These are phyloP conservation scores for Pterostichus madidus DNA, from an alignment of 2,888 invertebrate species.

Conservation along the genomic window DNA sequence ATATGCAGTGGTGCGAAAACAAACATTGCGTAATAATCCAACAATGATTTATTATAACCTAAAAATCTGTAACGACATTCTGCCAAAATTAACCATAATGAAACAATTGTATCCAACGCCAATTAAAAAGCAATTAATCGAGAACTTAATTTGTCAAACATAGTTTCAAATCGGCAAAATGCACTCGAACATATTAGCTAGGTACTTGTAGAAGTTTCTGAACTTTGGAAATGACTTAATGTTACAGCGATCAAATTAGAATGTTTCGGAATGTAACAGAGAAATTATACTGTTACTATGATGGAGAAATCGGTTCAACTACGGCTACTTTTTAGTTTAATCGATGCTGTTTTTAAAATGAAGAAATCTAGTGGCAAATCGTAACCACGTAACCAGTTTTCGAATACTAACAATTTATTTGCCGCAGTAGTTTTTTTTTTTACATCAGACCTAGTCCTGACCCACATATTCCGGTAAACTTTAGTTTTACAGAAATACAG, in stretches of 20 bases:
- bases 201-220: neutral
- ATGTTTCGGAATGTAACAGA: conserved; percentile 4
- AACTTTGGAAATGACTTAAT: neutral
- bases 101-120: neutral
- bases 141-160: neutral
- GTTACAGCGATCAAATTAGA: neutral
- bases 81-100: no score
- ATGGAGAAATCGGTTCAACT: conserved; percentile 21
- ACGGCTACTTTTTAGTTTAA: conserved; percentile 11
- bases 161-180: neutral
- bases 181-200: neutral
- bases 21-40: conserved; percentile 13
- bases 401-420: neutral
- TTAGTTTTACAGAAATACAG: no score
- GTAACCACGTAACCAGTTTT: conserved; percentile 11
- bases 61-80: neutral
- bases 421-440: neutral
- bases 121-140: conserved; percentile 22
- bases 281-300: neutral
- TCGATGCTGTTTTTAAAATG: conserved; percentile 11
- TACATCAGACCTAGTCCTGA: no score
- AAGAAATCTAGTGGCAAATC: neutral
- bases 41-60: neutral
- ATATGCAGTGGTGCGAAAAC: conserved; percentile 4
- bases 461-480: no score